Conservation (phyloP, 1,140 invertebrate genomes). For the Danaus plexippus region DNA sequence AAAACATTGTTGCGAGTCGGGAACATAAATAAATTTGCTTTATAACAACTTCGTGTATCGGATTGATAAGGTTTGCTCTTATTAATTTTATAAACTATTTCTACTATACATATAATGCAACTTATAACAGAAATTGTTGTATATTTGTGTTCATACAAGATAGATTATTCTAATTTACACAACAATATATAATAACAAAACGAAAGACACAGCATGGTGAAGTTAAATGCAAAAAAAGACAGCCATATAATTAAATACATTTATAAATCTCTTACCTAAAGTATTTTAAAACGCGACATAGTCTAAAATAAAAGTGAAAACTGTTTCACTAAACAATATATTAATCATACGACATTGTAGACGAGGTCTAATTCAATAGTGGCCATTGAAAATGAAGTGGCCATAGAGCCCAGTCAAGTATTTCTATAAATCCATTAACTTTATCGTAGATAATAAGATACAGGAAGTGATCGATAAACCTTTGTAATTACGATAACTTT, state of each 20-base stretch:
- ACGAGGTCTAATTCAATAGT: slow-evolving; percentile 6
- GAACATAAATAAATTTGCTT: slow-evolving; percentile 28
- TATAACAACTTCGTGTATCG: slow-evolving; percentile 21
- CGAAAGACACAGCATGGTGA: too few species aligned
- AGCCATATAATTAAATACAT: too few species aligned
- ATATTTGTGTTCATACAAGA: too few species aligned
- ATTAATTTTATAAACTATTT: too few species aligned
- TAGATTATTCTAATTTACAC: too few species aligned
- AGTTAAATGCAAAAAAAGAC: too few species aligned
- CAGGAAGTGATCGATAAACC: not conserved
- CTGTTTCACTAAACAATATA: too few species aligned
- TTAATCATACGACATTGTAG: slow-evolving; percentile 1
- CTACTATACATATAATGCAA: not conserved
- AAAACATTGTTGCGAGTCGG: slow-evolving; percentile 36
- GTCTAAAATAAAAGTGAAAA: too few species aligned
- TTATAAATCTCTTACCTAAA: too few species aligned
- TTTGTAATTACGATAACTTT: not conserved
- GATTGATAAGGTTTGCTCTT: slow-evolving; percentile 9
- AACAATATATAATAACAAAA: too few species aligned
- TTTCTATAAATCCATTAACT: slow-evolving; percentile 9
- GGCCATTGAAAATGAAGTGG: not conserved
- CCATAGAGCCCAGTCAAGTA: slow-evolving; percentile 6
- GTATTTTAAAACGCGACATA: too few species aligned
- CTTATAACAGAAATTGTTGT: slow-evolving; percentile 1
- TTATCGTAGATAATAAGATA: not conserved